phyloP scores from a whole-genome alignment of 2,888 invertebrate species.

The Zaprionus bogoriensis region DNA sequence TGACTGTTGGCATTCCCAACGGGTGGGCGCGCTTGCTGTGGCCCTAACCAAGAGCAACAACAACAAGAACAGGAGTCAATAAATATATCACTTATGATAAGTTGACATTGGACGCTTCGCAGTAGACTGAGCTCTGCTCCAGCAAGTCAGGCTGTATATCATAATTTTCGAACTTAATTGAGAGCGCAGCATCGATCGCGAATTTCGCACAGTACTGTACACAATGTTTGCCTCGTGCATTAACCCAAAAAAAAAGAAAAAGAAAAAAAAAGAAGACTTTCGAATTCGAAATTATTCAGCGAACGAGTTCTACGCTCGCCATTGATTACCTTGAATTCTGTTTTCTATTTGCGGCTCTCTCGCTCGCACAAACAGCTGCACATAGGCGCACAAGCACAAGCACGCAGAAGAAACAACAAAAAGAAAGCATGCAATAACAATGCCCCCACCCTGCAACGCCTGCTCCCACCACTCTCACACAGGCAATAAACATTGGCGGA shows the following conservation, averaged over 20 bases:
- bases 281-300: constrained; percentile 19
- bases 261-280: constrained; percentile 15
- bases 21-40: not conserved
- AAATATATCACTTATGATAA: constrained; percentile 68
- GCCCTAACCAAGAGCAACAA: constrained; percentile 20
- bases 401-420: constrained; percentile 23
- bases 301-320: constrained; percentile 35
- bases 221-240: constrained; percentile 16
- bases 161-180: not conserved
- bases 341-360: constrained; percentile 64
- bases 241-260: constrained; percentile 17
- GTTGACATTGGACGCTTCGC: constrained; percentile 46
- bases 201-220: not conserved
- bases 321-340: constrained; percentile 39
- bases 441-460: too few relatives aligned
- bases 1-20: constrained; percentile 29
- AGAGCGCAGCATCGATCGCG: not conserved
- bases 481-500: constrained; percentile 12
- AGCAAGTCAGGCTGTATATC: not conserved
- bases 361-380: constrained; percentile 40
- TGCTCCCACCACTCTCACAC: too few relatives aligned
- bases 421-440: constrained; percentile 52
- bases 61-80: constrained; percentile 34
- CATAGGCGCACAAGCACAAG: constrained; percentile 18
- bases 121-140: not conserved